Percentiles rank a stretch among this genome's conserved stretches.
Evolutionary conservation across 2,113 vertebrate species (phyloP).

Genomic region (Xenopus tropicalis): DNA sequence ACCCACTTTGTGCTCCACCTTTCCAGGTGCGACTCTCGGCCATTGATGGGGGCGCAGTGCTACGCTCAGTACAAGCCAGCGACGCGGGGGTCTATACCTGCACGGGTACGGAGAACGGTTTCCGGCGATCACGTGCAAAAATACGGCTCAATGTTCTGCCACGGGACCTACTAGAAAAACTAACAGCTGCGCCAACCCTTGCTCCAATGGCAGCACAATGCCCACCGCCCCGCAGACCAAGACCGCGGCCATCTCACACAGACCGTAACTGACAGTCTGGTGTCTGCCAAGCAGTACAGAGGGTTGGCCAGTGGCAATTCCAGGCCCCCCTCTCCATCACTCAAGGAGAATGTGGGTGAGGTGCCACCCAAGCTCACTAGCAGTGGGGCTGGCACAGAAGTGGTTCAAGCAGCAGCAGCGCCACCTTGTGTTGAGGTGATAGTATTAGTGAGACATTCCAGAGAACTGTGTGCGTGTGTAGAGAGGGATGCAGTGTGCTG

Average conservation of each 20-base stretch:
- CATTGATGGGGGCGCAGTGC: constrained; percentile 73
- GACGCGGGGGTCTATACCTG: constrained; percentile 77
- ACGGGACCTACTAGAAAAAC: constrained; percentile 67
- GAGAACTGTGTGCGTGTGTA: constrained; percentile 31
- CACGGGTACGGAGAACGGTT: constrained; percentile 76
- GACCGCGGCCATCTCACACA: constrained; percentile 3
- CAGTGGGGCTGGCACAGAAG: not conserved
- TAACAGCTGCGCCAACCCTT: constrained; percentile 15
- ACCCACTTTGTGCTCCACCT: no score
- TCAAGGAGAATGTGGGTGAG: constrained; percentile 10
- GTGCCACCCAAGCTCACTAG: not conserved
- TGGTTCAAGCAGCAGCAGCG: not conserved
- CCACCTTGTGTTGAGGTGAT: constrained; percentile 8
- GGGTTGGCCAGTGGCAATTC: constrained; percentile 1
- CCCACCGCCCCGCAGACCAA: constrained; percentile 15
- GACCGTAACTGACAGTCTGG: constrained; percentile 16
- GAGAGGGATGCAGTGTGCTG: constrained; percentile 15
- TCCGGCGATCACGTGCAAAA: constrained; percentile 71
- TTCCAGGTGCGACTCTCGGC: constrained; percentile 59
- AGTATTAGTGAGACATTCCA: constrained; percentile 39
- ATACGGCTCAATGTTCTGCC: constrained; percentile 71
- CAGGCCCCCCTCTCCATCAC: not conserved
- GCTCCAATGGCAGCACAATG: constrained; percentile 21
- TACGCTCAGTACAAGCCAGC: constrained; percentile 67
- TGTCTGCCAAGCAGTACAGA: not conserved